Evolutionary conservation across 2,113 vertebrate species (phyloP), one percentile per base, ranked within the genome.

Genomic region (Terrapene triunguis): DNA sequence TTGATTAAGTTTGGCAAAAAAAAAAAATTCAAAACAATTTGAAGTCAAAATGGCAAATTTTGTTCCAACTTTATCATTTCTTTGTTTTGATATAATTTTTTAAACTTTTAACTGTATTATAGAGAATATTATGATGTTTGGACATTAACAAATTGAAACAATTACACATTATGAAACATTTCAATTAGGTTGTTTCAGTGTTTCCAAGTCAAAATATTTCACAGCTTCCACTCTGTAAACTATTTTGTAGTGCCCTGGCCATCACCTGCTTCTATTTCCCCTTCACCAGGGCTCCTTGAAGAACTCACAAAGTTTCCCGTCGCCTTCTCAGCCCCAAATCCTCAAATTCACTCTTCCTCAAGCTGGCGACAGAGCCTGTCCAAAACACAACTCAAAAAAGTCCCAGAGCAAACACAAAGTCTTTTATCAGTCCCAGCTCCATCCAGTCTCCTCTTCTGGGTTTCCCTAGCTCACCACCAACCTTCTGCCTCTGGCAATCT

Each of bases 161-260:
- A 35, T 35, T 65, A 32, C 62, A 19, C 32, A 65, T 8, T 35
- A 65, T 17, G 21, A 42, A 42, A 25, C n/a, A 42, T 82, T 84
- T 13, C 57, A 72, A 62, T n/a, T 50, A 87, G 48, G 27, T 91
- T 0, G 0, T 10, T 35, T 51, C 85, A 82, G 2, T 84, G 90
- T 57, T 86, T 91, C 74, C 72, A 74, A 72, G 80, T 27, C 74
- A 79, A 83, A 95, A 82, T 29, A 1, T 38, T 74, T 93, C 80
- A 27, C 0, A 2, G 50, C 19, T 22, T 8, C 48, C 21, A 0
- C 85, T 86, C 87, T 90, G 44, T 19, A 0, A 9, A 22, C 0
- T 0, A 10, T 38, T 89, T 47, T 57, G 13, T 79, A 88, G 87
- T 83, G 57, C 50, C 21, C 6, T 14, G 6, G 16, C 62, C 62